These are phyloP conservation scores for Liparis tanakae DNA, from an alignment of 2,797 vertebrate species.

Conservation along the genomic window DNA sequence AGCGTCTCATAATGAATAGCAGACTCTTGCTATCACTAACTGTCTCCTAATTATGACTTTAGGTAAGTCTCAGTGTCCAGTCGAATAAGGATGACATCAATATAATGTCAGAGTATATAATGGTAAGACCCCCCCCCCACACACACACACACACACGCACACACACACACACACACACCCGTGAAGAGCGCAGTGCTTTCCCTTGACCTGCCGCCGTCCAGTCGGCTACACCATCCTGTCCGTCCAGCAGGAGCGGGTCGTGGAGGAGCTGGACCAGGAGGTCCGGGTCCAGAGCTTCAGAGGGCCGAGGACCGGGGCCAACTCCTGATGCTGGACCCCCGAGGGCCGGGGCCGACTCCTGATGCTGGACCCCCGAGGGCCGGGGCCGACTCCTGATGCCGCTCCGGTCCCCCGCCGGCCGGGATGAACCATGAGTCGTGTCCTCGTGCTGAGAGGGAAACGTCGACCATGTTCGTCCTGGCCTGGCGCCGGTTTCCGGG, in stretches of 20 bases:
- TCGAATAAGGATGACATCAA: neutral
- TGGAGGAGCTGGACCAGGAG: constrained; percentile 74
- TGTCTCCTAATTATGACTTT: no score
- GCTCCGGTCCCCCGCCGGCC: neutral
- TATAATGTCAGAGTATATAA: neutral
- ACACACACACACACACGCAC: no score
- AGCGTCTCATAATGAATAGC: no score
- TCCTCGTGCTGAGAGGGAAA: neutral
- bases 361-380: constrained; percentile 45
- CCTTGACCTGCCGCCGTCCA: constrained; percentile 55
- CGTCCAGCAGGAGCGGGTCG: constrained; percentile 74
- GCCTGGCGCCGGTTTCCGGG: neutral
- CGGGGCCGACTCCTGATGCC: constrained; percentile 65
- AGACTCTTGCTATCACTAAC: no score
- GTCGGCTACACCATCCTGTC: constrained; percentile 77
- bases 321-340: constrained; percentile 60
- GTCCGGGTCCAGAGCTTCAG: constrained; percentile 64
- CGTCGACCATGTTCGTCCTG: neutral
- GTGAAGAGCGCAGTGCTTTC: constrained; percentile 6
- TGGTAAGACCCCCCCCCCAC: no score
- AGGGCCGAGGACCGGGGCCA: constrained; percentile 68
- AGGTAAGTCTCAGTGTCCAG: neutral
- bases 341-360: constrained; percentile 69
- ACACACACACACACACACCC: no score
- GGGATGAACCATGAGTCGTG: neutral